Percentiles rank a stretch among this genome's conserved stretches.
Evolutionary conservation across 2,888 invertebrate species (phyloP).

Genomic region (Hirtodrosophila trivittata): DNA sequence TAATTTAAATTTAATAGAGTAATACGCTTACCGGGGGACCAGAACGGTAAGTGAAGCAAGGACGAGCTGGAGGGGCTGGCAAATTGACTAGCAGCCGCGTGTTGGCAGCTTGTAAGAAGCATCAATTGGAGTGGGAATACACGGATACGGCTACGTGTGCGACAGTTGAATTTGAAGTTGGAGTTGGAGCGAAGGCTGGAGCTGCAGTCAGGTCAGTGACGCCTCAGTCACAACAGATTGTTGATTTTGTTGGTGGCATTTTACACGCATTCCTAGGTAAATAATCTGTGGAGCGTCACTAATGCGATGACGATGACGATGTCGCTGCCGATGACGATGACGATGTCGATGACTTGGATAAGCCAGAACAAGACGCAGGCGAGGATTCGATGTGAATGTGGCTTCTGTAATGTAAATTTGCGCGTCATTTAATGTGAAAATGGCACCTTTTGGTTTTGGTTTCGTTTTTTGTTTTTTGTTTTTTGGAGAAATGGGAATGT

Average conservation of each 20-base stretch:
- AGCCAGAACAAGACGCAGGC: neutral
- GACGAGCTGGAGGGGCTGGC: neutral
- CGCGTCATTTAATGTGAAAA: conserved; percentile 69
- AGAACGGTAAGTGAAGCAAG: neutral
- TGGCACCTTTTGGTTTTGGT: conserved; percentile 36
- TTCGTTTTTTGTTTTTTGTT: neutral
- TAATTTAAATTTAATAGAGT: conserved; percentile 81
- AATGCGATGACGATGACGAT: conserved; percentile 57
- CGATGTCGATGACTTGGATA: conserved; percentile 35
- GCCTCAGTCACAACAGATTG: conserved; percentile 15
- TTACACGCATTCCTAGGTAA: conserved; percentile 77
- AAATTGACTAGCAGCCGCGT: conserved; percentile 26
- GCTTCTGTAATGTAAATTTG: conserved; percentile 67
- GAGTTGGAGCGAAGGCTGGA: neutral
- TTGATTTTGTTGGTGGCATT: conserved; percentile 51
- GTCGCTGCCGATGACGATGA: conserved; percentile 6
- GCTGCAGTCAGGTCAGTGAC: conserved; percentile 43
- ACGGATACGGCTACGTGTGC: neutral
- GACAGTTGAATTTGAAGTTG: neutral
- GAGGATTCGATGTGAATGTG: conserved; percentile 4
- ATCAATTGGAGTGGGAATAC: conserved; percentile 7
- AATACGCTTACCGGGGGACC: conserved; percentile 53
- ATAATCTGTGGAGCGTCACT: conserved; percentile 70
- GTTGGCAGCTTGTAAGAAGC: conserved; percentile 26
- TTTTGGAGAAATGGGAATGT: conserved; percentile 5